These are phyloP conservation scores for Cataglyphis albicans DNA, from an alignment of 2,888 invertebrate genomes.

Conservation along the genomic window DNA sequence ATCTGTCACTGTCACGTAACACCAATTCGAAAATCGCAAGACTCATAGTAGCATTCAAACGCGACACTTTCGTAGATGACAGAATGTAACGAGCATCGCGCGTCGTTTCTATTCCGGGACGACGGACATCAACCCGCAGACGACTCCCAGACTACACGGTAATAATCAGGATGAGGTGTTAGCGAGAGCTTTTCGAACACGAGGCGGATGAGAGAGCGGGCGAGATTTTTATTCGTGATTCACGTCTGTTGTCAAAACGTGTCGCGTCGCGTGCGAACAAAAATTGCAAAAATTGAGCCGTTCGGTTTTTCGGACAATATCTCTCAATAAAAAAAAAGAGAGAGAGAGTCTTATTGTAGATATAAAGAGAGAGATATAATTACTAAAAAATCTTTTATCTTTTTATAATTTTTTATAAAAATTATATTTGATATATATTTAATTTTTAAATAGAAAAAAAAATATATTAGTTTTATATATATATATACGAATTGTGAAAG, in stretches of 20 bases:
- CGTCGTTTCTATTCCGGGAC: slow-evolving; percentile 83
- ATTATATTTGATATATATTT: neutral
- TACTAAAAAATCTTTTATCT: neutral
- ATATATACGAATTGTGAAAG: neutral
- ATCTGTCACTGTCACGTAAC: neutral
- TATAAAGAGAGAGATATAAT: neutral
- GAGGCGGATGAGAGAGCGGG: slow-evolving; percentile 9
- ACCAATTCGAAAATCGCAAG: slow-evolving; percentile 19
- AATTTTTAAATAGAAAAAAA: neutral
- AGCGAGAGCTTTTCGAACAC: slow-evolving; percentile 26
- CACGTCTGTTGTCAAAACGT: slow-evolving; percentile 61
- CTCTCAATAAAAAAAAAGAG: neutral
- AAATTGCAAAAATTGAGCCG: slow-evolving; percentile 60
- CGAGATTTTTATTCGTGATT: slow-evolving; percentile 4
- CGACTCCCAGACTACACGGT: slow-evolving; percentile 83
- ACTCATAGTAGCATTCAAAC: slow-evolving; percentile 27
- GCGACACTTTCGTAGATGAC: slow-evolving; percentile 79
- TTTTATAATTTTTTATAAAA: neutral
- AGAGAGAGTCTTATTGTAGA: too few species aligned
- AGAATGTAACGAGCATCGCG: slow-evolving; percentile 81
- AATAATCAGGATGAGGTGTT: slow-evolving; percentile 67
- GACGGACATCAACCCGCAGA: slow-evolving; percentile 85
- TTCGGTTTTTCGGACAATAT: neutral
- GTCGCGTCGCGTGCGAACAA: slow-evolving; percentile 52
- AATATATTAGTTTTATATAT: neutral